phyloP scores from a whole-genome alignment of 2,797 vertebrate species.

The Sphaeramia orbicularis region DNA sequence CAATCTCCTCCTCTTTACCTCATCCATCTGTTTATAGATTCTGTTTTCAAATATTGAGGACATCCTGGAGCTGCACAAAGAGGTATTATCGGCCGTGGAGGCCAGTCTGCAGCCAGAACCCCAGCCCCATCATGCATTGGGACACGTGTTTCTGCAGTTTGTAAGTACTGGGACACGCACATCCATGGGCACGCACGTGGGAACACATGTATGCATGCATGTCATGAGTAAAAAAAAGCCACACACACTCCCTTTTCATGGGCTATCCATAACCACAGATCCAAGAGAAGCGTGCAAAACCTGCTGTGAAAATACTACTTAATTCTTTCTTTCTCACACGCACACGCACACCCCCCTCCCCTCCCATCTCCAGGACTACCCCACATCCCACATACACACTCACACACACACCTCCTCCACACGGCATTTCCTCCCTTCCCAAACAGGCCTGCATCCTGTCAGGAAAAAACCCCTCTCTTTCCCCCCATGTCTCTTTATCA shows the following conservation, averaged over 20 bases:
- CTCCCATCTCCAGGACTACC: conserved; percentile 26
- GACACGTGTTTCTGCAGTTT: conserved; percentile 95
- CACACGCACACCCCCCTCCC: conserved; percentile 5
- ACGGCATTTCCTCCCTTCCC: conserved; percentile 50
- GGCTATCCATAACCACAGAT: conserved; percentile 60
- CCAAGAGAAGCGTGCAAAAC: conserved; percentile 60
- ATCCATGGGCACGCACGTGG: conserved; percentile 33
- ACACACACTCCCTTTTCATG: conserved; percentile 61
- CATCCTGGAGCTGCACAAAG: conserved; percentile 94
- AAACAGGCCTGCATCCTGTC: conserved; percentile 81
- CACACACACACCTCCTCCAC: conserved; percentile 29
- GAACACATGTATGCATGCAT: conserved; percentile 28
- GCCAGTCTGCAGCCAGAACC: conserved; percentile 93
- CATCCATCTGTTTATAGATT: conserved; percentile 84
- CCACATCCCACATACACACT: conserved; percentile 10
- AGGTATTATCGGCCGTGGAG: conserved; percentile 92
- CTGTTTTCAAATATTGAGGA: conserved; percentile 99
- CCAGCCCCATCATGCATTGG: conserved; percentile 93
- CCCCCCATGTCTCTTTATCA: conserved; percentile 37
- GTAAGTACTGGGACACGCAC: conserved; percentile 87
- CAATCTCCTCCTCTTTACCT: conserved; percentile 35
- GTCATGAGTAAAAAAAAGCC: conserved; percentile 34
- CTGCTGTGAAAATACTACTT: conserved; percentile 64
- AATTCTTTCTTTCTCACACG: conserved; percentile 56
- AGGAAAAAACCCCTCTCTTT: conserved; percentile 41